A percentile compares a stretch with the other conserved stretches of the same genome.
phyloP scores from a whole-genome alignment of 2,888 invertebrate species.

The Mactromeris polynyma region DNA sequence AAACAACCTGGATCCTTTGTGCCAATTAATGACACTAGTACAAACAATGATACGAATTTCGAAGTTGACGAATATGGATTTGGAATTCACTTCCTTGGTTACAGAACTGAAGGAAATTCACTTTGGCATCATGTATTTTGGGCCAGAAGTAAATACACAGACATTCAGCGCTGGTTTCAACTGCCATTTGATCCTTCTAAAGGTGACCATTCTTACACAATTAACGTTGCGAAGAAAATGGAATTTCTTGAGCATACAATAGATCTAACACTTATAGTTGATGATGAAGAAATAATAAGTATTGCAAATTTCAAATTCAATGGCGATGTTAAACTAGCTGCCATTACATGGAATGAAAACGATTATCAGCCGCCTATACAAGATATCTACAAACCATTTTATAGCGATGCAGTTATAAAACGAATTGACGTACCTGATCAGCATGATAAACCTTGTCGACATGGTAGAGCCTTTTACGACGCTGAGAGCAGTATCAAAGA shows the following conservation, averaged over 20 bases:
- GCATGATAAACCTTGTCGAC: constrained; percentile 60
- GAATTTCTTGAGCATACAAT: constrained; percentile 39
- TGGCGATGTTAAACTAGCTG: constrained; percentile 40
- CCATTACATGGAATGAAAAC: constrained; percentile 69
- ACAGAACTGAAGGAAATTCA: constrained; percentile 47
- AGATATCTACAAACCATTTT: constrained; percentile 70
- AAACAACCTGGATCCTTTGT: background rate
- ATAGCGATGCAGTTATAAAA: constrained; percentile 57
- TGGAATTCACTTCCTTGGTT: constrained; percentile 65
- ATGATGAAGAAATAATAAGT: constrained; percentile 46
- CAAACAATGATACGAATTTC: constrained; percentile 36
- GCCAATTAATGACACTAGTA: constrained; percentile 22
- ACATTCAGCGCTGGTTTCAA: constrained; percentile 56
- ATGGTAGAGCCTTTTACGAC: constrained; percentile 73
- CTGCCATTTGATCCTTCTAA: constrained; percentile 42
- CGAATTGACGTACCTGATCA: constrained; percentile 61
- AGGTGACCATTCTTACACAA: constrained; percentile 37
- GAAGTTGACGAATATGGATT: constrained; percentile 53
- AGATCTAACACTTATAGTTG: constrained; percentile 51
- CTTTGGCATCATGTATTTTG: constrained; percentile 56
- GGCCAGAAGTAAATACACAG: constrained; percentile 53
- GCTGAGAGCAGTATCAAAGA: constrained; percentile 74
- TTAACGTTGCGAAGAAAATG: constrained; percentile 39
- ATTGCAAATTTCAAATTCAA: constrained; percentile 51
- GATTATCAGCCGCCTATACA: constrained; percentile 67